Conservation (phyloP, 2,888 invertebrate genomes). For the Ecdyonurus torrentis region DNA sequence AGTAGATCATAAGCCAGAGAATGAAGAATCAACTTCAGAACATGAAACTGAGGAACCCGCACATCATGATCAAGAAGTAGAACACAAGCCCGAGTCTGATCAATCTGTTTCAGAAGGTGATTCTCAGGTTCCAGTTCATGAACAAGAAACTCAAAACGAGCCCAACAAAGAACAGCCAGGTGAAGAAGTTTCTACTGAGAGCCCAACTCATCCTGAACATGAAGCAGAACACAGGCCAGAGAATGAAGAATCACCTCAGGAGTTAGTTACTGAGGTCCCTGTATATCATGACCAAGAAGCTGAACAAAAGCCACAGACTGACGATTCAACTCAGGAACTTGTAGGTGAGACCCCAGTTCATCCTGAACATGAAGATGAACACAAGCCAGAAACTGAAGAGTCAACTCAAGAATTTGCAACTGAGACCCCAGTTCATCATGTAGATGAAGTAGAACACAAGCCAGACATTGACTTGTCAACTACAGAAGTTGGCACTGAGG, state of each 20-base stretch:
- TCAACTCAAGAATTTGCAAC: neutral
- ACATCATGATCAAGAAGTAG: neutral
- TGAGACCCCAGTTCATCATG: neutral
- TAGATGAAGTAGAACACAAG: neutral
- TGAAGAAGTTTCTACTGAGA: neutral
- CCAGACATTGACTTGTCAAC: too few species aligned
- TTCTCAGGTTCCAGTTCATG: neutral
- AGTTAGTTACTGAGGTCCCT: constrained; percentile 11
- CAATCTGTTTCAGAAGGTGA: neutral
- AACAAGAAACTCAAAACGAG: neutral
- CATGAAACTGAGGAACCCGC: neutral
- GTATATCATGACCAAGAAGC: neutral
- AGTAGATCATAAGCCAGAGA: neutral
- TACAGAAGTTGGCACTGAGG: too few species aligned
- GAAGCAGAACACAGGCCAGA: constrained; percentile 6
- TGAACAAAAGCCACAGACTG: neutral
- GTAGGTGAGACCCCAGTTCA: constrained; percentile 7
- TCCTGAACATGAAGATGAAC: constrained; percentile 6
- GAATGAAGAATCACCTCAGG: constrained; percentile 10
- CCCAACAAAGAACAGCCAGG: neutral
- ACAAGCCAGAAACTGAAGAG: constrained; percentile 8
- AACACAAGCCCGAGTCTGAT: neutral
- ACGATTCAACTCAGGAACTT: neutral
- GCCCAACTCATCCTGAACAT: constrained; percentile 9
- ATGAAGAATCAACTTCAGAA: neutral